Percentiles rank a stretch among this genome's conserved stretches.
Evolutionary conservation across 2,797 vertebrate species (phyloP).

Genomic region (Chloroceryle inda): DNA sequence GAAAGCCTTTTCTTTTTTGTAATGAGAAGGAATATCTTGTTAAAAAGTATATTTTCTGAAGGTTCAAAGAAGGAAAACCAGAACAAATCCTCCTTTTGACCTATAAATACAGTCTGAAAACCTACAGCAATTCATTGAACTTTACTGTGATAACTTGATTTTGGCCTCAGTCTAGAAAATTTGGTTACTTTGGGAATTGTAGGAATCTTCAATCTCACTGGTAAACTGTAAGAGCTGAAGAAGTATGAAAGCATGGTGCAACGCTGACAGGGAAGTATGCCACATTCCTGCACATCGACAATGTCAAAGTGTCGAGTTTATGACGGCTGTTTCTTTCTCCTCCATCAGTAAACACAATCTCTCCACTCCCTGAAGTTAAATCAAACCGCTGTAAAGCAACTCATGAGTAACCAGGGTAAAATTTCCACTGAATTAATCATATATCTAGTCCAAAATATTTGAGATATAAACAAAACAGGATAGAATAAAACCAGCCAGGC

Average conservation of each 20-base stretch:
- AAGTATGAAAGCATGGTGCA: background rate
- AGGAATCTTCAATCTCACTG: slow-evolving; percentile 17
- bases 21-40: slow-evolving; percentile 56
- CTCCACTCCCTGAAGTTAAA: slow-evolving; percentile 36
- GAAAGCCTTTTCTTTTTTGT: slow-evolving; percentile 16
- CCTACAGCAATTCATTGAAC: slow-evolving; percentile 18
- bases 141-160: slow-evolving; percentile 44
- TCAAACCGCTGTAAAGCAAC: slow-evolving; percentile 45
- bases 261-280: slow-evolving; percentile 15
- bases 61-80: slow-evolving; percentile 35
- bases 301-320: slow-evolving; percentile 26
- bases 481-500: slow-evolving; percentile 40
- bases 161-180: slow-evolving; percentile 9
- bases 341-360: slow-evolving; percentile 59
- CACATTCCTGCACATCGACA: background rate
- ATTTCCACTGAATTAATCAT: slow-evolving; percentile 61
- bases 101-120: slow-evolving; percentile 35
- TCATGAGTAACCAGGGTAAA: background rate
- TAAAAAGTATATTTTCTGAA: slow-evolving; percentile 15
- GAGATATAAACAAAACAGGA: slow-evolving; percentile 55
- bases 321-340: slow-evolving; percentile 35
- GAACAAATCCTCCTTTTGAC: slow-evolving; percentile 21
- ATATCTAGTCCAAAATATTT: slow-evolving; percentile 53
- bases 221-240: background rate
- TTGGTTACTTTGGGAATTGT: background rate